A percentile compares a stretch with the other conserved stretches of the same genome.
These are phyloP conservation scores for Zingel zingel DNA, from an alignment of 2,113 vertebrate genomes.

Conservation along the genomic window DNA sequence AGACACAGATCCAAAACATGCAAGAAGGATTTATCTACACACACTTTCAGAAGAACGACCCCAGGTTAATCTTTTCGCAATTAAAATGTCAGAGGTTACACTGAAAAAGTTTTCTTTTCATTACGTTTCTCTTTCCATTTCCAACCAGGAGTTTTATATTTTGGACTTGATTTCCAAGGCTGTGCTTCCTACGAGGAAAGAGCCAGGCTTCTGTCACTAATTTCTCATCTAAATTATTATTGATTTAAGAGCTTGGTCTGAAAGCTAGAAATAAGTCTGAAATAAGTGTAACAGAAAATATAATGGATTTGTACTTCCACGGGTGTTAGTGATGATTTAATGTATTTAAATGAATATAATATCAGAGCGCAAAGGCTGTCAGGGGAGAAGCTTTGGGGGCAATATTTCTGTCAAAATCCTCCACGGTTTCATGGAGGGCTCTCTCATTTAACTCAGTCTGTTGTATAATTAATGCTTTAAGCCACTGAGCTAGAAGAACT, in stretches of 20 bases:
- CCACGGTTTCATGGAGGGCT: constrained; percentile 70
- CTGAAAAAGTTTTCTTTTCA: constrained; percentile 26
- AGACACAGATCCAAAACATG: background rate
- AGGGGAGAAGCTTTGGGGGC: constrained; percentile 69
- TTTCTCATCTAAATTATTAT: constrained; percentile 82
- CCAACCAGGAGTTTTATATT: constrained; percentile 13
- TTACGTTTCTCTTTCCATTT: background rate
- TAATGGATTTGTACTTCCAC: constrained; percentile 72
- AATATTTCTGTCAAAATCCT: constrained; percentile 77
- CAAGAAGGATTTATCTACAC: background rate
- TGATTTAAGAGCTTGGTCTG: constrained; percentile 72
- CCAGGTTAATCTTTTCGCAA: constrained; percentile 17
- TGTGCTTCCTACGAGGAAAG: constrained; percentile 56
- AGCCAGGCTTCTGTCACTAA: constrained; percentile 72
- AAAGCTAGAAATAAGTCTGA: constrained; percentile 70
- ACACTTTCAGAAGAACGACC: background rate
- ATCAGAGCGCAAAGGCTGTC: constrained; percentile 64
- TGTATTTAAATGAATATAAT: constrained; percentile 81
- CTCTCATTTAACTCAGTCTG: constrained; percentile 73
- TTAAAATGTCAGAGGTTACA: constrained; percentile 18
- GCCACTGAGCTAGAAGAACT: constrained; percentile 64
- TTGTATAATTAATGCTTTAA: constrained; percentile 80
- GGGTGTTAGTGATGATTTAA: constrained; percentile 76
- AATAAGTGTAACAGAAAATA: constrained; percentile 75
- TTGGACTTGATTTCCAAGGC: constrained; percentile 18